These are phyloP conservation scores for Ectropis crepuscularia DNA, from an alignment of 2,888 invertebrate genomes.

Conservation along the genomic window DNA sequence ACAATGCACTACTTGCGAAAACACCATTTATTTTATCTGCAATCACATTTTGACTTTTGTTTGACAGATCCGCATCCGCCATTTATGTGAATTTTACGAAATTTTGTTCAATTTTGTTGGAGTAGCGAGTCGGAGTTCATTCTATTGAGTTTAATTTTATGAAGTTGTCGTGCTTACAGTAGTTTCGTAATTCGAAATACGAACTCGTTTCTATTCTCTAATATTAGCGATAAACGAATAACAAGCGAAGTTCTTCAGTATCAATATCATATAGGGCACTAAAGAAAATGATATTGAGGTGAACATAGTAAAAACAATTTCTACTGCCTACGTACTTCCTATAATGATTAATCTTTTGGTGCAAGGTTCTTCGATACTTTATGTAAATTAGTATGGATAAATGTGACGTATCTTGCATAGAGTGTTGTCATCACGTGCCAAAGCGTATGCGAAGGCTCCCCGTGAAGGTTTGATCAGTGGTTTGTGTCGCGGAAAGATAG, in stretches of 20 bases:
- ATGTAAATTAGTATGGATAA: slow-evolving; percentile 75
- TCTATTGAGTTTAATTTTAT: slow-evolving; percentile 42
- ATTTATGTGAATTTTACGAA: slow-evolving; percentile 59
- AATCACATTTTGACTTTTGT: slow-evolving; percentile 7
- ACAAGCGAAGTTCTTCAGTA: slow-evolving; percentile 42
- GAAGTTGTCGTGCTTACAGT: slow-evolving; percentile 37
- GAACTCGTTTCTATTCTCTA: slow-evolving; percentile 48
- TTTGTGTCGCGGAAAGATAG: slow-evolving; percentile 40
- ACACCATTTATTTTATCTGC: slow-evolving; percentile 5
- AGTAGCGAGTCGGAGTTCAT: slow-evolving; percentile 40
- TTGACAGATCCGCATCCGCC: slow-evolving; percentile 53
- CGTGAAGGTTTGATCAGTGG: slow-evolving; percentile 46
- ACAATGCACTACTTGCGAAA: no score
- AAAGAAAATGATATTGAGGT: slow-evolving; percentile 50
- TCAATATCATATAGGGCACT: slow-evolving; percentile 40
- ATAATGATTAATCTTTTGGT: slow-evolving; percentile 75
- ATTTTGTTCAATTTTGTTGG: slow-evolving; percentile 13
- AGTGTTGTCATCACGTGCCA: slow-evolving; percentile 69
- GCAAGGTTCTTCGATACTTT: slow-evolving; percentile 77
- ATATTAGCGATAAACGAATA: slow-evolving; percentile 36
- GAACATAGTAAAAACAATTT: slow-evolving; percentile 70
- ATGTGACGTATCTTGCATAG: slow-evolving; percentile 63
- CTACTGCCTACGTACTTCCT: slow-evolving; percentile 78
- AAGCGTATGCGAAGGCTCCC: slow-evolving; percentile 53
- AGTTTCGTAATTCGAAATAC: slow-evolving; percentile 34